phyloP scores from a whole-genome alignment of 2,888 invertebrate species.

The Cryptus viduatorius region DNA sequence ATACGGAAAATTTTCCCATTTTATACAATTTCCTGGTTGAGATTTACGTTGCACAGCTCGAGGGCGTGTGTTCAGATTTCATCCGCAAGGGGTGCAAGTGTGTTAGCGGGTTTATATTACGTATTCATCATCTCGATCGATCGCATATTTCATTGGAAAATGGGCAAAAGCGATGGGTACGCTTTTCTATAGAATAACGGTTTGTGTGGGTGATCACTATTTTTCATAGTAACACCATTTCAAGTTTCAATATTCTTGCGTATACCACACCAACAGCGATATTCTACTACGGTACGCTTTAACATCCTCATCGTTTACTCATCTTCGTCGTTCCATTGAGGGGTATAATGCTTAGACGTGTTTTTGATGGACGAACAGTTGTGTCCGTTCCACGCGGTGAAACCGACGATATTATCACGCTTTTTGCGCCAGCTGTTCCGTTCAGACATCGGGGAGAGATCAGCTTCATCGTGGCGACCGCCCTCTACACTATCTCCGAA shows the following conservation, averaged over 20 bases:
- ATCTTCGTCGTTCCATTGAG: conserved; percentile 33
- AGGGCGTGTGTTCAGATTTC: background rate
- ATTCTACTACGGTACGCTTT: background rate
- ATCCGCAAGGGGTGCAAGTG: background rate
- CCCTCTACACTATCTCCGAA: background rate
- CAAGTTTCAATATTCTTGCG: conserved; percentile 55
- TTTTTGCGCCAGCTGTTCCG: background rate
- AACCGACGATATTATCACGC: background rate
- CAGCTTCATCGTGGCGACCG: background rate
- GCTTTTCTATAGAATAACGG: background rate
- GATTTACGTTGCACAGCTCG: background rate
- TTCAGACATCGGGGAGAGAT: background rate
- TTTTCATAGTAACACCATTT: conserved; percentile 50
- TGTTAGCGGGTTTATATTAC: background rate
- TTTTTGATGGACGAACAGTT: conserved; percentile 46
- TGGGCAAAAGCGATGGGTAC: conserved; percentile 27
- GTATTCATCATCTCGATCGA: conserved; percentile 44
- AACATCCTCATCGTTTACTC: conserved; percentile 26
- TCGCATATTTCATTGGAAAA: conserved; percentile 16
- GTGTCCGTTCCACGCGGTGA: background rate
- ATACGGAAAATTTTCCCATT: background rate
- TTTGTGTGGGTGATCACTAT: conserved; percentile 53
- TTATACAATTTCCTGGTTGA: background rate
- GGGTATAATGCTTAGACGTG: conserved; percentile 4
- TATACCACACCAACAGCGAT: background rate